Percentiles rank a stretch among this genome's conserved stretches.
phyloP scores from a whole-genome alignment of 2,113 vertebrate genomes.

The Spermophilus dauricus region DNA sequence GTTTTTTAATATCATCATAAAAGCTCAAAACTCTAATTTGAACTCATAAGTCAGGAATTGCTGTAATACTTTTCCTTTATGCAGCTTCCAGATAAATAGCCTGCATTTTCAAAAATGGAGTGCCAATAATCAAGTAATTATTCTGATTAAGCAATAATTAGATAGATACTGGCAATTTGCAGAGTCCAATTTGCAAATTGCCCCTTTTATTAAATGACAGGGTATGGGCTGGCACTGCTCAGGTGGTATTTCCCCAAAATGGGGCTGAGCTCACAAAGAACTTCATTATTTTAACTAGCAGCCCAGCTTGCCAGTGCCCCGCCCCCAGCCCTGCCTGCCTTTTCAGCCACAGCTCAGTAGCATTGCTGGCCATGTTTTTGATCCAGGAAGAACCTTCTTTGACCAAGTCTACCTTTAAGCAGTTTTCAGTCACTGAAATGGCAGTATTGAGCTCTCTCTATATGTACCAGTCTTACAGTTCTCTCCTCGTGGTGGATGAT shows the following conservation, averaged over 20 bases:
- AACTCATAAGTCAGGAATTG: not conserved
- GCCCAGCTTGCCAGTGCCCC: not conserved
- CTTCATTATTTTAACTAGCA: constrained; percentile 51
- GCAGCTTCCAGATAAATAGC: constrained; percentile 39
- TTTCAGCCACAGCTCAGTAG: not conserved
- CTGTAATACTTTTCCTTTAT: not conserved
- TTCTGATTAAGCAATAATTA: constrained; percentile 78
- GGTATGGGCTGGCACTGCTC: constrained; percentile 16
- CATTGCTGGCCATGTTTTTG: not conserved
- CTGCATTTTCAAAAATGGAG: not conserved
- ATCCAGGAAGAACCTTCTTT: constrained; percentile 24
- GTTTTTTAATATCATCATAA: not conserved
- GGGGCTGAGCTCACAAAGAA: constrained; percentile 60
- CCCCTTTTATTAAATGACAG: constrained; percentile 71
- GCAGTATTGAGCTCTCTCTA: not conserved
- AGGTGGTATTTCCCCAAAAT: constrained; percentile 62
- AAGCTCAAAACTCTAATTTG: not conserved
- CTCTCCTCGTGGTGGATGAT: not conserved
- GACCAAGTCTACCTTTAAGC: not conserved
- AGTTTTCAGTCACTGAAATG: not conserved
- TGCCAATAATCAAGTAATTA: constrained; percentile 62
- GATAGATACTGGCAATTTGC: constrained; percentile 61
- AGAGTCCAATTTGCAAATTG: constrained; percentile 70
- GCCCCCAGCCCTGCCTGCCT: not conserved
- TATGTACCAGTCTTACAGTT: not conserved